Evolutionary conservation across 1,140 invertebrate species (phyloP).

Genomic region (Euura lappo): DNA sequence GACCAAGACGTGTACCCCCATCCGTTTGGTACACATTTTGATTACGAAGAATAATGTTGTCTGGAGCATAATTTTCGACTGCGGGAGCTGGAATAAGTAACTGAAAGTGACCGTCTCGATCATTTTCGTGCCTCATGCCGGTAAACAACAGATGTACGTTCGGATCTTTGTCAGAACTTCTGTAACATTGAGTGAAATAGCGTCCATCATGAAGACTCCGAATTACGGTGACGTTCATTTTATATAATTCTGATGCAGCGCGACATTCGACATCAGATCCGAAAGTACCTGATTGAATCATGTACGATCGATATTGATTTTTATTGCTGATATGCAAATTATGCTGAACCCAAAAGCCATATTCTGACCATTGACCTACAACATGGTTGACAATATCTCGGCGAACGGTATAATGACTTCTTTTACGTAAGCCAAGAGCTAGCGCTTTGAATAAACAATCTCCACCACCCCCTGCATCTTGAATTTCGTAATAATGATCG

Average conservation of each 20-base stretch:
- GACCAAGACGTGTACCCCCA: neutral
- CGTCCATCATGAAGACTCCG: neutral
- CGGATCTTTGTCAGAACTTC: neutral
- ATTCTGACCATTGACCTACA: neutral
- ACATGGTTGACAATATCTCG: neutral
- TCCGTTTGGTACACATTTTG: conserved; percentile 3
- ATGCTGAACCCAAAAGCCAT: neutral
- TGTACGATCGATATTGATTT: neutral
- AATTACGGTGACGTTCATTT: neutral
- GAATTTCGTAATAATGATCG: neutral
- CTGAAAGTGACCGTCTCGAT: neutral
- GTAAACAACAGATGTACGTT: neutral
- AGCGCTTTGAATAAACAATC: neutral
- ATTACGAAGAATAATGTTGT: too few species aligned
- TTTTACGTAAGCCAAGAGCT: neutral
- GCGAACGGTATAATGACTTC: neutral
- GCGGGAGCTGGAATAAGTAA: neutral
- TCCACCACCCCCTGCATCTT: neutral
- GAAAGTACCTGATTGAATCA: neutral
- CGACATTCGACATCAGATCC: neutral
- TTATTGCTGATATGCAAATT: neutral
- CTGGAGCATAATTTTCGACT: too few species aligned
- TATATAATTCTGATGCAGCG: neutral
- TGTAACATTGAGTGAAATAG: neutral
- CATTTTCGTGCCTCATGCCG: neutral